Base-by-base conservation (phyloP, 2,113 vertebrate genomes). In the Hemibagrus wyckioides region DNA sequence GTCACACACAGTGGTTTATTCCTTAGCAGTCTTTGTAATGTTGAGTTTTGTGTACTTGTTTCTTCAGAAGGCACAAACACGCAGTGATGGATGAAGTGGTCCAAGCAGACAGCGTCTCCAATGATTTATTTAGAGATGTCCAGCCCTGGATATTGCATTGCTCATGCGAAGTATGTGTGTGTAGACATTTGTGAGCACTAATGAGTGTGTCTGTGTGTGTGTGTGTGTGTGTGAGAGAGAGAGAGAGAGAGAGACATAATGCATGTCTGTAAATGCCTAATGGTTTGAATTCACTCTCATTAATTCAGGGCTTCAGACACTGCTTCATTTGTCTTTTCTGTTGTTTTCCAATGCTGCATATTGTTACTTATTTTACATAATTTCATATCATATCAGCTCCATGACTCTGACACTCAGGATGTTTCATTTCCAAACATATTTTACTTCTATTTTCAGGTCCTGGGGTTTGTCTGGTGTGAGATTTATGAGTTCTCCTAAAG, bases 251-350 rank as follows among this genome's bases (percentile, higher is more conserved):
- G 44, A 77, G 48, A 79, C 2, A 79, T 79, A 57, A 85, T 59
- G 83, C 48, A 71, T 56, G 54, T 59, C 84, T 65, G 65, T 85
- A 84, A 79, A 79, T 79, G n/a, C 11, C 65, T 79, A 80, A 67
- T 67, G 75, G 11, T 65, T 67, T 52, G 59, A 63, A 39, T 80
- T 86, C 76, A 36, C 59, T 2, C 57, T 79, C 73, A 86, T 86
- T 85, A 80, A 86, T 86, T 86, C 75, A 80, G 44, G 41, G n/a
- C 56, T 21, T 86, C 30, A 65, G 59, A 86, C 23, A 7, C 67
- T 65, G 44, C 30, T 33, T 36, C 59, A 80, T 80, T 86, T 79
- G 75, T 80, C 84, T 79, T 77, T 44, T 59, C n/a, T 61, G 56
- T 65, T 79, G 56, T 80, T 67, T 33, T 39, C n/a, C 33, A 77